Evolutionary conservation across 2,888 invertebrate genomes (phyloP), one percentile per base, ranked within the genome.

Genomic region (Spatulosminthurus flaviceps): DNA sequence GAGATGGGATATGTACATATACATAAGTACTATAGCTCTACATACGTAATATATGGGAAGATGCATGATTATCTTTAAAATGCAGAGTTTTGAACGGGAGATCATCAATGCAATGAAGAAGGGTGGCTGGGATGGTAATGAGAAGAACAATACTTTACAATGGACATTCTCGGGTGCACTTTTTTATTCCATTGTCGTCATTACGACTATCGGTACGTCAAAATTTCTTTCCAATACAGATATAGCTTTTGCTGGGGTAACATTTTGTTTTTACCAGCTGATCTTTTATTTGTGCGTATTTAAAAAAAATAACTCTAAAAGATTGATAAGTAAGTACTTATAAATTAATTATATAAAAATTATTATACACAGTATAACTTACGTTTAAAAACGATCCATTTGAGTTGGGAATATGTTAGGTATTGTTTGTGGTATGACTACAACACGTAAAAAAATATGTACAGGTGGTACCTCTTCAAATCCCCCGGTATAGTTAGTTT

Each of bases 101-200:
- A 91, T 97, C 79, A 89, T 95, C 78, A 90, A 91, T 82, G 94
- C 95, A 85, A 95, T 96, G 91, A 94, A 93, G 86, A 84, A 85
- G 70, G 79, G 95, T 86, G 96, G 96, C 72, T 92, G 91, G 86
- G 84, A 85, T 81, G 85, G 85, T 0, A 79, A 80, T 29, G 90
- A 90, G 81, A 88, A 89, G 74, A 85, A 86, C 0, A 87, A 88
- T 16, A 89, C 88, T 77, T 73, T 51, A 9, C 95, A 95, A 88
- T 95, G 95, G 95, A 94, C 95, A 67, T 93, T 93, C 88, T 93
- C 93, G 22, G 96, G 96, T 19, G 94, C 96, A 0, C 90, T 97
- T n/a, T 95, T 97, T 89, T 97, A 96, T 89, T 96, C 96, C 84
- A 96, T 97, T 87, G 95, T 97, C 85, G 96, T 96, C 21, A 83